phyloP scores from a whole-genome alignment of 2,113 vertebrate genomes.

The Rynchops niger region DNA sequence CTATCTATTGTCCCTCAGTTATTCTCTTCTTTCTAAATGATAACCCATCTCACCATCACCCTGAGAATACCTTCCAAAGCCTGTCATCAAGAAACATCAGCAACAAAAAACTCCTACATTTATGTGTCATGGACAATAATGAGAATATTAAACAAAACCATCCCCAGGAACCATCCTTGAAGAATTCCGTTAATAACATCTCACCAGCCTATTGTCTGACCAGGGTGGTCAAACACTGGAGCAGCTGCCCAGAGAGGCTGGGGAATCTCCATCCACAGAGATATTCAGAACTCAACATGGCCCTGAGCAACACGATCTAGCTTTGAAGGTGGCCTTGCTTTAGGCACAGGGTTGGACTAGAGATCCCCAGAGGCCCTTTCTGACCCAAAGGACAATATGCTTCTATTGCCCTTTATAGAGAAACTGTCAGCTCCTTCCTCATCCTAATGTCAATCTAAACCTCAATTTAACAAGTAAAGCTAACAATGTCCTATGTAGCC shows the following conservation, averaged over 20 bases:
- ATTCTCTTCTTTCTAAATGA: background rate
- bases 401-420: background rate
- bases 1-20: background rate
- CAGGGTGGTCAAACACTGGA: background rate
- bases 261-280: background rate
- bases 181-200: background rate
- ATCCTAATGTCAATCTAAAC: background rate
- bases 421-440: background rate
- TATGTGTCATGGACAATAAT: background rate
- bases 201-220: background rate
- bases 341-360: background rate
- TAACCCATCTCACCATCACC: background rate
- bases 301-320: background rate
- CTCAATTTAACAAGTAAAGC: background rate
- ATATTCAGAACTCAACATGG: background rate
- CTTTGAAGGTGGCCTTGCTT: background rate
- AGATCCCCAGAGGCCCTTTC: background rate
- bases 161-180: background rate
- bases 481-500: background rate
- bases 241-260: background rate
- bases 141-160: background rate
- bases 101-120: background rate
- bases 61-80: background rate
- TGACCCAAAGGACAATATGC: background rate
- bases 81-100: background rate